Percentiles rank a stretch among this genome's conserved stretches.
Conservation (phyloP, 1,140 invertebrate genomes). For the Camponotus pennsylvanicus region DNA sequence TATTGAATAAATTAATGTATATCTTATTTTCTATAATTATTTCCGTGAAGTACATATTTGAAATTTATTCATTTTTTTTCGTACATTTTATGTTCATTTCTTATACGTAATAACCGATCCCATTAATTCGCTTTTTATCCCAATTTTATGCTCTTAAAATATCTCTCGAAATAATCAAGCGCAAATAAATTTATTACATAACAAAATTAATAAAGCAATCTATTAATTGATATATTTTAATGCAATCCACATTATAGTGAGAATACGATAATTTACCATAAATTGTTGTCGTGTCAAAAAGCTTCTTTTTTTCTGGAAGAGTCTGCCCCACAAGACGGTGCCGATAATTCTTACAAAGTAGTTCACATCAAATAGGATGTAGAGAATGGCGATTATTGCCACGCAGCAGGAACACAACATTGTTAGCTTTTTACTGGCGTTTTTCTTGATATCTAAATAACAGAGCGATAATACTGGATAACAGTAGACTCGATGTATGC, state of each 20-base stretch:
- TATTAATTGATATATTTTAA: neutral
- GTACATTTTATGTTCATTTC: neutral
- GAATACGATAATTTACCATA: constrained; percentile 87
- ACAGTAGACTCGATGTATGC: constrained; percentile 30
- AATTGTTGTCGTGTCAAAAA: constrained; percentile 90
- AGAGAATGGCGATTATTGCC: constrained; percentile 88
- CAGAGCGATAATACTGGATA: neutral
- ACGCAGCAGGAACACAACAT: constrained; percentile 83
- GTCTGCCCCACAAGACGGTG: constrained; percentile 88
- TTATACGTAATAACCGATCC: neutral
- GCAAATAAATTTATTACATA: neutral
- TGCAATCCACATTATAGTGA: neutral
- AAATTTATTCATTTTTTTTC: neutral
- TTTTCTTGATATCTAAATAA: neutral
- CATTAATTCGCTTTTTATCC: neutral
- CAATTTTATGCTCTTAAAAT: neutral
- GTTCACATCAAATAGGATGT: constrained; percentile 92
- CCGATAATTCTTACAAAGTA: constrained; percentile 90
- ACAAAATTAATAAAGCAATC: neutral
- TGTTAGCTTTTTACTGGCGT: neutral
- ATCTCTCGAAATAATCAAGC: neutral
- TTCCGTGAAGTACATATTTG: neutral
- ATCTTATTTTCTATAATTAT: neutral
- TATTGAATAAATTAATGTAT: neutral
- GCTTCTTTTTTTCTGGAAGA: constrained; percentile 89